These are phyloP conservation scores for Hofmannophila pseudospretella DNA, from an alignment of 2,888 invertebrate species.

Conservation along the genomic window DNA sequence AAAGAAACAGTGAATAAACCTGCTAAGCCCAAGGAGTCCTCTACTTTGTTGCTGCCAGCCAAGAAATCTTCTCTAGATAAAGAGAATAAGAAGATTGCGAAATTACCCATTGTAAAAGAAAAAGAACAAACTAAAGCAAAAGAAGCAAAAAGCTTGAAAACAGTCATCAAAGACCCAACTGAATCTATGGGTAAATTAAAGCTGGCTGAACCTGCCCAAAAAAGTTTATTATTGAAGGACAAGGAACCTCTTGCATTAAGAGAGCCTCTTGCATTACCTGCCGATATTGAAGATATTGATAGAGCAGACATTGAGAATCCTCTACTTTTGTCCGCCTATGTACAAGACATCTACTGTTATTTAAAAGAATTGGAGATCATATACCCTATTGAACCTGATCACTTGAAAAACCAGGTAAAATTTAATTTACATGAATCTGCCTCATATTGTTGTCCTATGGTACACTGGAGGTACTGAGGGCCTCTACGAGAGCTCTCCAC, in stretches of 20 bases:
- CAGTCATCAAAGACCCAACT: conserved; percentile 47
- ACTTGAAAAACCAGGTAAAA: conserved; percentile 81
- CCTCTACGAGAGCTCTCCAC: too few relatives aligned
- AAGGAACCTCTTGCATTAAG: background rate
- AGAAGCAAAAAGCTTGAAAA: conserved; percentile 35
- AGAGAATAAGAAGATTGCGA: conserved; percentile 33
- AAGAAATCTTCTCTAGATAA: conserved; percentile 38
- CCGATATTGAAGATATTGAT: conserved; percentile 85
- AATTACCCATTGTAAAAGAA: conserved; percentile 43
- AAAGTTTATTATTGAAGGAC: background rate
- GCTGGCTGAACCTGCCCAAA: conserved; percentile 27
- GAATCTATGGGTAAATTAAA: conserved; percentile 58
- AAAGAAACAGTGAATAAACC: conserved; percentile 48
- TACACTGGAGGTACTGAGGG: too few relatives aligned
- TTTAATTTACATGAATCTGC: too few relatives aligned
- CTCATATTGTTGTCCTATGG: too few relatives aligned
- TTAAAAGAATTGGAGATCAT: conserved; percentile 85
- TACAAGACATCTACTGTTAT: conserved; percentile 93
- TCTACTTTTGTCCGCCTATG: conserved; percentile 88
- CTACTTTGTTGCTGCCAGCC: conserved; percentile 27
- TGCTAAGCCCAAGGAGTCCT: conserved; percentile 41
- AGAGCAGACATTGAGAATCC: conserved; percentile 85
- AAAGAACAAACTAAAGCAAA: conserved; percentile 22
- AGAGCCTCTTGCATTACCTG: conserved; percentile 41
- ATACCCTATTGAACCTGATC: conserved; percentile 80